A percentile compares a stretch with the other conserved stretches of the same genome.
Conservation (phyloP, 2,797 vertebrate genomes). For the Merluccius polli region DNA sequence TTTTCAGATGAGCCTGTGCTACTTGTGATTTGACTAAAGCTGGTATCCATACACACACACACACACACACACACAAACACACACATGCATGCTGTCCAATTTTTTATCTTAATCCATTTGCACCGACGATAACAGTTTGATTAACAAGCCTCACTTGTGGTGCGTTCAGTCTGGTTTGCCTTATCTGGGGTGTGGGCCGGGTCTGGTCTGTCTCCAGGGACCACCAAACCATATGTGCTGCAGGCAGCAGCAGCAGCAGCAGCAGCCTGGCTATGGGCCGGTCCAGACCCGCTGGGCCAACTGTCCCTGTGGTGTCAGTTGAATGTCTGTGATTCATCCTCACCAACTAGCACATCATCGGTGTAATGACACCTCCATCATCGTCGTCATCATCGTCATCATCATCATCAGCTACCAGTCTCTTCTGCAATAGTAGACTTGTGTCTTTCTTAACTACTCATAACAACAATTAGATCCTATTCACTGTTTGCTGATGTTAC, state of each 20-base stretch:
- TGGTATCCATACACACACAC: neutral
- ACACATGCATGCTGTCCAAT: neutral
- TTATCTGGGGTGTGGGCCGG: constrained; percentile 26
- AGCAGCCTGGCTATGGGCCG: no score
- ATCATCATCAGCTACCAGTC: neutral
- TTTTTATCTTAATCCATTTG: no score
- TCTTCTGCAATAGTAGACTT: no score
- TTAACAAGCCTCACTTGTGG: no score
- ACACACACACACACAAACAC: neutral
- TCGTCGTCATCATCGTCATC: neutral
- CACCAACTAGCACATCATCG: constrained; percentile 7
- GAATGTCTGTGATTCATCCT: constrained; percentile 2
- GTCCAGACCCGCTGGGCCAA: constrained; percentile 25
- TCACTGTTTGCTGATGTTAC: no score
- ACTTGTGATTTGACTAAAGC: neutral
- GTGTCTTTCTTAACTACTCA: no score
- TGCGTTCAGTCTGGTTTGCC: no score
- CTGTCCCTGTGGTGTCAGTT: neutral
- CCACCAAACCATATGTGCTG: constrained; percentile 53
- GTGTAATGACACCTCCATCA: constrained; percentile 15
- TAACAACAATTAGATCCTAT: no score
- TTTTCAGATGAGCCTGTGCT: no score
- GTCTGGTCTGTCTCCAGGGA: constrained; percentile 28
- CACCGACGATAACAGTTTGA: neutral
- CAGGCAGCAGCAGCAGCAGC: no score